Evolutionary conservation across 2,113 vertebrate genomes (phyloP).

Genomic region (Sinosuthora webbiana): DNA sequence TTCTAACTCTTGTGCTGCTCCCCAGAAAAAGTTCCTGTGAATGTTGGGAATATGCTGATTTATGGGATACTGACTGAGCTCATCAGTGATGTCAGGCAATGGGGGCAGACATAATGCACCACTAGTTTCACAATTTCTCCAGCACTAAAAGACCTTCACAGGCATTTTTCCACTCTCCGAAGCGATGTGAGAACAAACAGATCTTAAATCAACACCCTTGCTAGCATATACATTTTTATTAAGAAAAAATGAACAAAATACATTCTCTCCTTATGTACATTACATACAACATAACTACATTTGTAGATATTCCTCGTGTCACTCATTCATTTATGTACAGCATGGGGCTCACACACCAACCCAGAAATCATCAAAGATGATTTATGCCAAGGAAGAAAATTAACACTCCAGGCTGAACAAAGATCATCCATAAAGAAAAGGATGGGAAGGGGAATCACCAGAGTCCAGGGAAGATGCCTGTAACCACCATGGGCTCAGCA

Average conservation of each 20-base stretch:
- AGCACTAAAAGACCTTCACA: neutral
- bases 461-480: neutral
- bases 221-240: slow-evolving; percentile 78
- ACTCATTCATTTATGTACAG: slow-evolving; percentile 83
- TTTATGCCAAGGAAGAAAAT: slow-evolving; percentile 34
- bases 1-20: accelerated
- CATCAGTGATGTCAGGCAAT: neutral
- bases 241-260: slow-evolving; percentile 96
- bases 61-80: neutral
- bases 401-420: neutral
- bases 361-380: slow-evolving; percentile 50
- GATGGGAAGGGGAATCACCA: neutral
- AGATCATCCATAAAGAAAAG: neutral
- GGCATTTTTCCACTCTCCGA: neutral
- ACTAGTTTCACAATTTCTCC: neutral
- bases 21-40: neutral
- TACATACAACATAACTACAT: slow-evolving; percentile 93
- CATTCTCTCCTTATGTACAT: slow-evolving; percentile 98
- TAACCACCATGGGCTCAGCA: neutral
- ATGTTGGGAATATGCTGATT: neutral
- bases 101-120: neutral
- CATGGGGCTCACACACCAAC: slow-evolving; percentile 73
- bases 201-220: neutral
- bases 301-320: slow-evolving; percentile 65
- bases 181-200: neutral